Evolutionary conservation across 2,797 vertebrate genomes (phyloP), one percentile per base, ranked within the genome.

Genomic region (Chloroceryle inda): DNA sequence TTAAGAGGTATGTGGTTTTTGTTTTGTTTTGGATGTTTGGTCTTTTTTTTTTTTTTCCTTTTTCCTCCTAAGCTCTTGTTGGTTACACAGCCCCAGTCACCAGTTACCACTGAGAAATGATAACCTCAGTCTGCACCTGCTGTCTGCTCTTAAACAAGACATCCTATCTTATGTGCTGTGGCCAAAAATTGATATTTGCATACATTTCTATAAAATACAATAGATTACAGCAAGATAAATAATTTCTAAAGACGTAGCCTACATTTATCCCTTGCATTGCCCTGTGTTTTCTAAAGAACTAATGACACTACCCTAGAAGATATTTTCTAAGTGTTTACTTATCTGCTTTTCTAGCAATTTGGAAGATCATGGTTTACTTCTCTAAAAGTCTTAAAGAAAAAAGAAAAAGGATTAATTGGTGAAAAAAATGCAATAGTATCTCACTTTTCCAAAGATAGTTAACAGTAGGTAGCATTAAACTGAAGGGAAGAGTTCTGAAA

Each of bases 381-480:
- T 72, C 84, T 50, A 83, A 91, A 85, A 67, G 92, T 94, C 94
- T 95, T 96, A 85, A 95, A 87, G 61, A 61, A 47, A 67, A 47
- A 56, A 13, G 40, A 67, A 47, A 56, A 13, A 5, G 5, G 81
- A 96, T 93, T 96, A 61, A 92, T 76, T 93, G 63, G 29, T 76
- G 83, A 75, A 83, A 69, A 95, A 94, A 95, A 94, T 63, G 72
- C 75, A 96, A 87, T 66, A 55, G 85, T 78, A 56, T 82, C 96
- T 97, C 85, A 73, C 73, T 84, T 96, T 89, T 88, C 68, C 72
- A 91, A 90, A 95, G 84, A 94, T 93, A 97, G 69, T 58, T 96
- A 82, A 93, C 78, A 97, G 96, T 95, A 97, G 95, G 95, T 68
- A 97, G 89, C 94, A 96, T 92, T 96, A 96, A 96, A 94, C 33